A percentile compares a stretch with the other conserved stretches of the same genome.
Conservation (phyloP, 2,888 invertebrate genomes). For the Buathra laborator region DNA sequence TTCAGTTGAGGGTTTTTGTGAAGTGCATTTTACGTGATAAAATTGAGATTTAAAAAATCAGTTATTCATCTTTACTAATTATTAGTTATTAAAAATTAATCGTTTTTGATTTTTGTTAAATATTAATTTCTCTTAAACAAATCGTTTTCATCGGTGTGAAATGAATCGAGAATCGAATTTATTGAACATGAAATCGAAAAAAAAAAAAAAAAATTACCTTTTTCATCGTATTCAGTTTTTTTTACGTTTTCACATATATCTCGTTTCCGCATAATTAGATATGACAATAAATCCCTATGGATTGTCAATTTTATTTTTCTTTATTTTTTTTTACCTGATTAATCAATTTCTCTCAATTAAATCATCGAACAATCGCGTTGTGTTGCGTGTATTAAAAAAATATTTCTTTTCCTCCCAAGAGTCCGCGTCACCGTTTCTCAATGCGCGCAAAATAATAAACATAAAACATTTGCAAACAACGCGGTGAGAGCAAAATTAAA, state of each 20-base stretch:
- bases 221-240: neutral
- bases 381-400: constrained; percentile 2
- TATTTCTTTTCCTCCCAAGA: constrained; percentile 43
- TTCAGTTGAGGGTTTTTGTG: too few species aligned
- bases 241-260: neutral
- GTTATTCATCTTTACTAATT: too few species aligned
- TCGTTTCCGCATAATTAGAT: constrained; percentile 44
- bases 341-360: constrained; percentile 49
- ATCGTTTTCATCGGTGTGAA: too few species aligned
- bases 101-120: too few species aligned
- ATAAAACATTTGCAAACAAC: constrained; percentile 16
- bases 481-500: constrained; percentile 17
- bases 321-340: constrained; percentile 38
- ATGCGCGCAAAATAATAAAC: constrained; percentile 4
- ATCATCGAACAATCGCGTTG: constrained; percentile 54
- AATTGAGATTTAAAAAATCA: too few species aligned
- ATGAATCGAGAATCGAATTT: too few species aligned
- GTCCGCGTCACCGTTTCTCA: constrained; percentile 15
- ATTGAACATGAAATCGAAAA: neutral
- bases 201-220: neutral
- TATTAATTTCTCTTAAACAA: too few species aligned
- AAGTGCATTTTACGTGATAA: too few species aligned
- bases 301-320: neutral
- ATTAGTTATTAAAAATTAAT: too few species aligned
- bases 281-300: neutral